Evolutionary conservation across 2,113 vertebrate species (phyloP), one percentile per base, ranked within the genome.

Genomic region (Poeciliopsis prolifica): DNA sequence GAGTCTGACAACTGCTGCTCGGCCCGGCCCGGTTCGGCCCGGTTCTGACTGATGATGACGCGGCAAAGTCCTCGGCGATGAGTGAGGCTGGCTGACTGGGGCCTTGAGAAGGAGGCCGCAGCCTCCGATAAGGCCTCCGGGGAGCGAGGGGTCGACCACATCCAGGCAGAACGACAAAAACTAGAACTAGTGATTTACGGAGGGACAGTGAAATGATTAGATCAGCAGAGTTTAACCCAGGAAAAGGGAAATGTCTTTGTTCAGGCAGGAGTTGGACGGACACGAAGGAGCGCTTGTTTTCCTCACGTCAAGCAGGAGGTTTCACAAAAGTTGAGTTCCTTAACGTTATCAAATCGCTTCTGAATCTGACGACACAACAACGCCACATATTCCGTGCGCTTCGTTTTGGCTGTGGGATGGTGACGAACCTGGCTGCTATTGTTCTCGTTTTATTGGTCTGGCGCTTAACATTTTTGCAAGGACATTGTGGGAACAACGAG

Each of bases 1-100:
- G 84, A 80, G 80, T 37, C 35, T 81, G 86, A 90, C 82, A 79
- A 77, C 86, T 80, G 35, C 10, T 37, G 51, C 51, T 71, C 85
- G 29, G 0, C 26, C 0, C 78, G 15, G 66, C 35, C 35, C 35
- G 31, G 22, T 19, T 70, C 85, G 29, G 0, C 26, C 0, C 78
- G 15, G 68, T 58, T 24, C 74, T 79, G 2, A n/a, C 48, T 58
- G 75, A 19, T 6, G 44, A 48, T 37, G 84, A 69, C 74, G 68
- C 37, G 14, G 42, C 11, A 22, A 63, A 77, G 48, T 70, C n/a
- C 71, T 73, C 22, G 54, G 65, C 33, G 31, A 65, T 70, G 29
- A 61, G 79, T 71, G 74, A 7, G 24, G 65, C 74, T 86, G 84
- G 87, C 37, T 54, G 71, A 70, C 17, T 78, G 40, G 70, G 58